phyloP scores from a whole-genome alignment of 2,888 invertebrate genomes.

The Pyrgus malvae region DNA sequence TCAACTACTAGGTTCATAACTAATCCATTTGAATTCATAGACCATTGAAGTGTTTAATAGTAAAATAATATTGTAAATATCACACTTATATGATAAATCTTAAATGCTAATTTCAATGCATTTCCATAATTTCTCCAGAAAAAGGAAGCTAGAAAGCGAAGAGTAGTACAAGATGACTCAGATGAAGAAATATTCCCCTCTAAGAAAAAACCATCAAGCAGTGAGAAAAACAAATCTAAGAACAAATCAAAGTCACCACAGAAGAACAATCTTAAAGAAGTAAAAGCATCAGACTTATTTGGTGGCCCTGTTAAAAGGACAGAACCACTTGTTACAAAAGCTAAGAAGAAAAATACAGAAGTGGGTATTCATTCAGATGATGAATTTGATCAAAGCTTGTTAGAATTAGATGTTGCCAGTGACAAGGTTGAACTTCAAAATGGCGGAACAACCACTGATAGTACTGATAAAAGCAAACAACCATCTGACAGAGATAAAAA shows the following conservation, averaged over 20 bases:
- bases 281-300: constrained; percentile 82
- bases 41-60: too few relatives aligned
- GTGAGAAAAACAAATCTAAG: constrained; percentile 42
- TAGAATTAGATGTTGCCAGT: constrained; percentile 83
- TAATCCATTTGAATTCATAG: too few relatives aligned
- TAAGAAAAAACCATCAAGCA: constrained; percentile 45
- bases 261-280: constrained; percentile 55
- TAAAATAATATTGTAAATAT: too few relatives aligned
- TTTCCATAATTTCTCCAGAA: too few relatives aligned
- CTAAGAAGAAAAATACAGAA: constrained; percentile 67
- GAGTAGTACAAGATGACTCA: constrained; percentile 60
- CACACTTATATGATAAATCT: too few relatives aligned
- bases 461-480: constrained; percentile 1
- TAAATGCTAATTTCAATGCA: too few relatives aligned
- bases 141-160: constrained; percentile 55
- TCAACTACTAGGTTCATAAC: too few relatives aligned
- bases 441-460: not conserved
- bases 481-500: too few relatives aligned
- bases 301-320: constrained; percentile 83
- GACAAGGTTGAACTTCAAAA: constrained; percentile 32
- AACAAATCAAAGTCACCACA: constrained; percentile 40
- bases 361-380: constrained; percentile 84
- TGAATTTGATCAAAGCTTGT: constrained; percentile 86
- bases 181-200: constrained; percentile 53
- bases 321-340: constrained; percentile 66